Evolutionary conservation across 1,140 invertebrate genomes (phyloP), one percentile per base, ranked within the genome.

Genomic region (Rhagoletis zephyria): DNA sequence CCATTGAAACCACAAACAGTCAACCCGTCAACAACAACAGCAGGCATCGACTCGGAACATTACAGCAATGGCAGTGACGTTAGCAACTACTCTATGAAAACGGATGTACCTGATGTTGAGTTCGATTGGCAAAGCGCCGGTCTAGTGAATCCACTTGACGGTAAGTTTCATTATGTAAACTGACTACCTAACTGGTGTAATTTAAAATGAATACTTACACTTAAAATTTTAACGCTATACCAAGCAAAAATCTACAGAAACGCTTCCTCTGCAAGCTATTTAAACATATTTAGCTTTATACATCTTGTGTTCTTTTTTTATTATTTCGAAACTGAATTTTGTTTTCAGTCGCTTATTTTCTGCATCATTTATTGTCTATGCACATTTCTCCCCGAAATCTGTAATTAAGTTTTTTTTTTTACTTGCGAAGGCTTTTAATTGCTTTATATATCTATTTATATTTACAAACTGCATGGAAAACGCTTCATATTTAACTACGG

Each of bases 121-220:
- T 95, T 96, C 90, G 95, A 95, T 74, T 88, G 87, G 87, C 95
- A 93, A 89, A 94, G 94, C 90, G 94, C 95, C 89, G 95, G 95
- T 64, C 92, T 96, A 85, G 93, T 94, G 19, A 95, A 95, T 93
- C 95, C 95, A 86, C 92, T 95, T 88, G 95, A 95, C 92, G 94
- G 95, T 95, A 94, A 95, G 95, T n/a, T 48, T 56, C 6, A 4
- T 81, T 51, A 48, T 16, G 4, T 74, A 81, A 81, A 56, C 7
- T 59, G 16, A 56, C 12, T 42, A 48, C 16, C 16, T 6, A 12
- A 12, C 19, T 30, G 2, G 5, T 56, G 51, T n/a, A 4, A 74
- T 45, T 42, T 40, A 59, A 45, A 60, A 30, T 9, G n/a, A 85
- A 59, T 56, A 85, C 30, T 30, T 30, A 30, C 51, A 63, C 40